These are phyloP conservation scores for Drosophila ananassae DNA, from an alignment of 1,140 invertebrate species.

Conservation along the genomic window DNA sequence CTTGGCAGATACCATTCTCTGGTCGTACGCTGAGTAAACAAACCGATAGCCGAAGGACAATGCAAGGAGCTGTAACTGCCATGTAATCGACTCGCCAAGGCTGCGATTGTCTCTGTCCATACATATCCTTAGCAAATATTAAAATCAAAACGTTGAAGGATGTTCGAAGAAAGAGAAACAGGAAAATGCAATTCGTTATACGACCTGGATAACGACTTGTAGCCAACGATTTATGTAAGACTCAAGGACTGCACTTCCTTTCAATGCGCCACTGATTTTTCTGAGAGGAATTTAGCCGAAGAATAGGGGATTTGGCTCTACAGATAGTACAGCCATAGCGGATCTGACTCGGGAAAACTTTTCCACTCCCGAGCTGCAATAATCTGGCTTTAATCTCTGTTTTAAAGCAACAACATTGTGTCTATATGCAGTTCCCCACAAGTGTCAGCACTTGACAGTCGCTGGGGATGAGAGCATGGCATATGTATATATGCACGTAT, in stretches of 20 bases:
- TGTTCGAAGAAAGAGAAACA: slow-evolving; percentile 7
- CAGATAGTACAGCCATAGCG: no score
- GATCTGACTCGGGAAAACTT: background rate
- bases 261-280: slow-evolving; percentile 12
- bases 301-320: slow-evolving; percentile 14
- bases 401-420: slow-evolving; percentile 39
- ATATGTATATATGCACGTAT: background rate
- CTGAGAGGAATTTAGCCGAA: background rate
- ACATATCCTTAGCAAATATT: slow-evolving; percentile 62
- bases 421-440: slow-evolving; percentile 28
- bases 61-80: slow-evolving; percentile 15
- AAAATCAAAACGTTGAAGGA: slow-evolving; percentile 50
- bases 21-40: slow-evolving; percentile 36
- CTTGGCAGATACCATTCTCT: slow-evolving; percentile 8
- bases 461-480: slow-evolving; percentile 30
- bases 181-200: background rate
- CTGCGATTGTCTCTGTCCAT: slow-evolving; percentile 21
- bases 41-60: slow-evolving; percentile 46
- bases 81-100: slow-evolving; percentile 28
- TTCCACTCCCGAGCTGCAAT: slow-evolving; percentile 6
- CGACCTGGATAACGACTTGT: slow-evolving; percentile 44
- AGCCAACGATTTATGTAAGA: slow-evolving; percentile 53
- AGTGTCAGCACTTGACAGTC: slow-evolving; percentile 60
- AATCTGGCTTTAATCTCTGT: slow-evolving; percentile 37
- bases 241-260: slow-evolving; percentile 60